Evolutionary conservation across 1,140 invertebrate genomes (phyloP).

Genomic region (Whitmania pigra): DNA sequence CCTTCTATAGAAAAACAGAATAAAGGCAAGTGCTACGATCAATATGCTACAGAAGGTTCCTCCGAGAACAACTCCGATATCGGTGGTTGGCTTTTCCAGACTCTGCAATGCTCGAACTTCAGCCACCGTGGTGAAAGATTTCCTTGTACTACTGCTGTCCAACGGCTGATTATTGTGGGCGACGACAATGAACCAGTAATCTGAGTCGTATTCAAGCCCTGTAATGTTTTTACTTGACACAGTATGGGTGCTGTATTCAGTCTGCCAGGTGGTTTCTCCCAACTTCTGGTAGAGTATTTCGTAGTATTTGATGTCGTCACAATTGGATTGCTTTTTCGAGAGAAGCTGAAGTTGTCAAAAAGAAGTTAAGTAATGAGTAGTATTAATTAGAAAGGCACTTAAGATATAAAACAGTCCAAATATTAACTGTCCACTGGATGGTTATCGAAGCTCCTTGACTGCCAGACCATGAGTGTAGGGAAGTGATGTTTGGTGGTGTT

Average conservation of each 20-base stretch:
- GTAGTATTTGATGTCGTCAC: conserved; percentile 22
- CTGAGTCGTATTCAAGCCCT: conserved; percentile 12
- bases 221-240: conserved; percentile 17
- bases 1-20: conserved; percentile 12
- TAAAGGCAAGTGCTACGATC: not conserved
- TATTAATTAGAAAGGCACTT: too few species aligned
- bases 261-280: conserved; percentile 8
- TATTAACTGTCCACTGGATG: too few species aligned
- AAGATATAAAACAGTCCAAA: too few species aligned
- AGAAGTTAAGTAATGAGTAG: too few species aligned
- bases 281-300: conserved; percentile 21
- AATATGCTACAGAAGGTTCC: not conserved
- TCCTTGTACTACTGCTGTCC: conserved; percentile 12
- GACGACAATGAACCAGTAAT: conserved; percentile 21
- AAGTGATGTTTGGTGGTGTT: too few species aligned
- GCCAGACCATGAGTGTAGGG: too few species aligned
- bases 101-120: conserved; percentile 11
- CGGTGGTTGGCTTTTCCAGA: not conserved
- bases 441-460: too few species aligned
- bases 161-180: conserved; percentile 21
- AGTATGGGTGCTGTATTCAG: not conserved
- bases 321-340: conserved; percentile 18
- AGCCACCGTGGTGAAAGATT: conserved; percentile 14
- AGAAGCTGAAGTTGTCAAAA: not conserved
- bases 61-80: conserved; percentile 5